Base-by-base conservation (phyloP, 1,140 invertebrate species). In the Drosophila orena region DNA sequence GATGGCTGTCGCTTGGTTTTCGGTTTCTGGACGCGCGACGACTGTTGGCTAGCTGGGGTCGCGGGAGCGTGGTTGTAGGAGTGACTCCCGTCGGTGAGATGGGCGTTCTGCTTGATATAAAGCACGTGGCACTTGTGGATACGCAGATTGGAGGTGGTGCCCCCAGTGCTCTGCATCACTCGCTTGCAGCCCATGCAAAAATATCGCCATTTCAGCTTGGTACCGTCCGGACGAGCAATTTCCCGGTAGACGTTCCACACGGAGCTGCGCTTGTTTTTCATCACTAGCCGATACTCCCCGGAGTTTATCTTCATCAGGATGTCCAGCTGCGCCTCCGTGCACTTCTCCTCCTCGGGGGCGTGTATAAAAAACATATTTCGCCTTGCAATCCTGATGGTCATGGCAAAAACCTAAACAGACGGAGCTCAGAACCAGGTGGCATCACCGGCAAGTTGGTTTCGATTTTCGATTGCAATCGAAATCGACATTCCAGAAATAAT, bases 191-290 rank as follows among this genome's bases (percentile, higher is more conserved):
- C 84, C 10, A 72, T 5, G 22, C 84, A 89, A 12, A 61, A 88
- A 35, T 79, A 88, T 17, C 84, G 49, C 84, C 83, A 88, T 17
- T 77, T 83, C 17, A 88, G 47, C 27, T 76, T 89, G 17, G 66
- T 58, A 0, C 83, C 83, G 35, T 88, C 83, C 5, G 65, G 11
- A 6, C 83, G 79, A 2, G 52, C 79, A 2, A 88, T 88, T 11
- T 88, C 83, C 3, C 83, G 38, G 38, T 88, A 88, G 3, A 88
- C 84, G 17, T 88, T 83, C 83, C 83, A 88, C 3, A 88, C 83
- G 0, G 75, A 59, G 56, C 83, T 88, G 1, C 83, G 83, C 27
- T 79, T 86, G 10, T 88, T 83, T 52, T 88, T 89, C 35, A 89
- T 88, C 2, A 89, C 75, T 6, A 88, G 66, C 8, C 38, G 38